Percentiles rank a stretch among this genome's conserved stretches.
These are phyloP conservation scores for Drosophila melanogaster DNA, from an alignment of 1,140 invertebrate genomes.

Conservation along the genomic window DNA sequence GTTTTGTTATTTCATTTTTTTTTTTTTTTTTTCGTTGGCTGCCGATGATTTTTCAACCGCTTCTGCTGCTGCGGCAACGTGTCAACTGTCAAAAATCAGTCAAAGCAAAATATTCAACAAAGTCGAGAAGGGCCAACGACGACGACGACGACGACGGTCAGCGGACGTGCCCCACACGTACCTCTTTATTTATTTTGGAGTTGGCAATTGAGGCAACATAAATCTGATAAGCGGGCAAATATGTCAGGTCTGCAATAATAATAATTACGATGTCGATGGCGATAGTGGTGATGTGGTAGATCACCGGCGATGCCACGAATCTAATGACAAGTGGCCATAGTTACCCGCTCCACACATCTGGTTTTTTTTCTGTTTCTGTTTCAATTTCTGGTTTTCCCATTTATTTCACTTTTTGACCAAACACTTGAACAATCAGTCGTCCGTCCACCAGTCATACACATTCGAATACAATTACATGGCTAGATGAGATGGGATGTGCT, in stretches of 20 bases:
- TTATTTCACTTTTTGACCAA: constrained; percentile 22
- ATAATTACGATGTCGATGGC: constrained; percentile 44
- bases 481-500: constrained; percentile 15
- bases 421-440: constrained; percentile 50
- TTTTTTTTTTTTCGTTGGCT: constrained; percentile 34
- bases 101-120: constrained; percentile 61
- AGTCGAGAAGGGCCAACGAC: not conserved
- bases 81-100: constrained; percentile 81
- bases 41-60: constrained; percentile 15
- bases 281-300: constrained; percentile 30
- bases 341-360: not conserved
- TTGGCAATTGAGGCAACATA: constrained; percentile 66
- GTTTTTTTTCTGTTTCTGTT: not conserved
- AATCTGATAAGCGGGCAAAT: constrained; percentile 78
- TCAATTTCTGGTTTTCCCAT: not conserved
- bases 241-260: constrained; percentile 58
- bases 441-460: constrained; percentile 15
- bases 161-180: constrained; percentile 29
- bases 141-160: not conserved
- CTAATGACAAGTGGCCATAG: constrained; percentile 54
- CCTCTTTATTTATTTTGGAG: constrained; percentile 4
- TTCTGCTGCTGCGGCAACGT: constrained; percentile 67
- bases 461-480: constrained; percentile 35
- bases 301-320: constrained; percentile 42
- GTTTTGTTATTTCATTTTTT: constrained; percentile 26